Conservation (phyloP, 2,888 invertebrate genomes). For the Tetrapedia diversipes region DNA sequence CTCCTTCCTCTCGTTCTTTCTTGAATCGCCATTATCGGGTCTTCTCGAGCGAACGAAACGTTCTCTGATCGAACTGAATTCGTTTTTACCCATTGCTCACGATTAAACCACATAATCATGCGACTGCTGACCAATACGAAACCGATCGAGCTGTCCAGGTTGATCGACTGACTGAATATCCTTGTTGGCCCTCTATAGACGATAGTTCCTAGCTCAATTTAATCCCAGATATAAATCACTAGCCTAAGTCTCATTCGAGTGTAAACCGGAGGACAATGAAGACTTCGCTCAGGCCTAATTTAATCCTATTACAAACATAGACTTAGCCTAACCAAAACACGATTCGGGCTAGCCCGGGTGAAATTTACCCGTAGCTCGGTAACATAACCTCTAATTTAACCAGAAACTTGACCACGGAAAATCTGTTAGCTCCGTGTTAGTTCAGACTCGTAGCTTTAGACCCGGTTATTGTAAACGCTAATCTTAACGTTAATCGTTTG, state of each 20-base stretch:
- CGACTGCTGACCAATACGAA: slow-evolving; percentile 22
- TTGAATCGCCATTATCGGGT: slow-evolving; percentile 34
- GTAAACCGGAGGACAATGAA: neutral
- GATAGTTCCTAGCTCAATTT: slow-evolving; percentile 30
- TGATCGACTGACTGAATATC: slow-evolving; percentile 19
- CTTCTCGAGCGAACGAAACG: slow-evolving; percentile 25
- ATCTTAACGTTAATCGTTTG: slow-evolving; percentile 1
- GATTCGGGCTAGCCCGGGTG: neutral
- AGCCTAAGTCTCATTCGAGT: neutral
- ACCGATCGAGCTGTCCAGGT: slow-evolving; percentile 16
- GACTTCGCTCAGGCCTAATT: slow-evolving; percentile 17
- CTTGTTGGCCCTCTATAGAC: slow-evolving; percentile 21
- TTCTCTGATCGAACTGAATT: slow-evolving; percentile 3
- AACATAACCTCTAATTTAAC: neutral
- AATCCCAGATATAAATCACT: neutral
- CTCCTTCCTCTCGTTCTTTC: slow-evolving; percentile 32
- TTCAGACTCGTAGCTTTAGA: neutral
- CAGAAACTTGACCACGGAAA: neutral
- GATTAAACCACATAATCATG: slow-evolving; percentile 17
- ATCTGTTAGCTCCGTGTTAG: neutral
- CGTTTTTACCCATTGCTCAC: slow-evolving; percentile 10
- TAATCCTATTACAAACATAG: slow-evolving; percentile 12
- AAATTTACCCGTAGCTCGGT: neutral
- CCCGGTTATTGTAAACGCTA: slow-evolving; percentile 2
- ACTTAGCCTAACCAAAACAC: neutral